Evolutionary conservation across 2,888 invertebrate genomes (phyloP).

Genomic region (Drosophila infuscata): DNA sequence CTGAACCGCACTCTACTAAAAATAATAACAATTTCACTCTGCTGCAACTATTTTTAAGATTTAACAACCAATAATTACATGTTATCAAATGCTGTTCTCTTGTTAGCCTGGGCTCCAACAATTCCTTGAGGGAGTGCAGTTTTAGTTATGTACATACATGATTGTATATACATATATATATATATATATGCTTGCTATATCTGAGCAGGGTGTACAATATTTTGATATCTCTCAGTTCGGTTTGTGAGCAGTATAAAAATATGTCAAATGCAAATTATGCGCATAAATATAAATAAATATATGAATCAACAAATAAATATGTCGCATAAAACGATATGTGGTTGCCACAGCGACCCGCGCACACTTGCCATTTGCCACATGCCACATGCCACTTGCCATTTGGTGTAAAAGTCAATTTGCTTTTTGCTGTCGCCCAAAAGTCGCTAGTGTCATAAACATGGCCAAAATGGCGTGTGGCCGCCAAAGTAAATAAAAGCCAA

Average conservation of each 20-base stretch:
- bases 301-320: conserved; percentile 72
- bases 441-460: conserved; percentile 77
- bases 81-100: conserved; percentile 1
- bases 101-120: not conserved
- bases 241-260: conserved; percentile 65
- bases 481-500: conserved; percentile 63
- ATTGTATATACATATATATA: conserved; percentile 6
- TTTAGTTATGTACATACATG: conserved; percentile 3
- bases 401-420: conserved; percentile 70
- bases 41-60: no score
- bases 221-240: conserved; percentile 39
- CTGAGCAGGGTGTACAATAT: conserved; percentile 24
- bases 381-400: not conserved
- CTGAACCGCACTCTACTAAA: not conserved
- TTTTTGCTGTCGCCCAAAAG: conserved; percentile 62
- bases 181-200: conserved; percentile 12
- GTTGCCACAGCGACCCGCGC: conserved; percentile 10
- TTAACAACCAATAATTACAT: conserved; percentile 3
- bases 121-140: not conserved
- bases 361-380: not conserved
- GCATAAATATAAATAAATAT: conserved; percentile 66
- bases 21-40: not conserved
- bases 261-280: conserved; percentile 78
- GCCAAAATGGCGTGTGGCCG: conserved; percentile 54
- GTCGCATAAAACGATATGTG: conserved; percentile 55